phyloP scores from a whole-genome alignment of 2,888 invertebrate species.

The Cerceris rybyensis region DNA sequence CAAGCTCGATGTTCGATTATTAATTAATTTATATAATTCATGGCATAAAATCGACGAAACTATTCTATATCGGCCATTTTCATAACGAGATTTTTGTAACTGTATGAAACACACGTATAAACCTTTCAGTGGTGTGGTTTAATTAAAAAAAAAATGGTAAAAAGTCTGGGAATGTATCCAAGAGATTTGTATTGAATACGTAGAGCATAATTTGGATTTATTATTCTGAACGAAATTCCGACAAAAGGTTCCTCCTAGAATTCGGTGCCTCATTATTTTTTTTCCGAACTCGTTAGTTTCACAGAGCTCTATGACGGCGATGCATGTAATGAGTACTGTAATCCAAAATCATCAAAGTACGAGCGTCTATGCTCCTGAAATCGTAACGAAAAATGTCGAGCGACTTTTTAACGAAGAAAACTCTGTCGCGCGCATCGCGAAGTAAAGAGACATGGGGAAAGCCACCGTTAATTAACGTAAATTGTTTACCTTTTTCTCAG shows the following conservation, averaged over 20 bases:
- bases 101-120: too few relatives aligned
- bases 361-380: conserved; percentile 40
- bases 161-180: too few relatives aligned
- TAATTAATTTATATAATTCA: too few relatives aligned
- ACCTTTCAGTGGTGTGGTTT: too few relatives aligned
- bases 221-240: conserved; percentile 9
- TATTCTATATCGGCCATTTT: too few relatives aligned
- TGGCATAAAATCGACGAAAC: too few relatives aligned
- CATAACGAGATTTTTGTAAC: too few relatives aligned
- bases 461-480: conserved; percentile 77
- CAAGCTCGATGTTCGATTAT: too few relatives aligned
- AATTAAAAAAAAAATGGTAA: too few relatives aligned
- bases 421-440: conserved; percentile 40
- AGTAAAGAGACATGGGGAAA: conserved; percentile 64
- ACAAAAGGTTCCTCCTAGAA: conserved; percentile 1
- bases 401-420: conserved; percentile 53
- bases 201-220: background rate
- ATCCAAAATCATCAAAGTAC: conserved; percentile 59
- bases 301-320: conserved; percentile 20
- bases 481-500: conserved; percentile 69
- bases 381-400: conserved; percentile 51
- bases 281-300: conserved; percentile 16
- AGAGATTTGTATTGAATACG: background rate
- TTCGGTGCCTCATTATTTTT: conserved; percentile 23
- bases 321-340: conserved; percentile 43